Percentiles rank a stretch among this genome's conserved stretches.
phyloP scores from a whole-genome alignment of 2,888 invertebrate genomes.

The Norana najaformis region DNA sequence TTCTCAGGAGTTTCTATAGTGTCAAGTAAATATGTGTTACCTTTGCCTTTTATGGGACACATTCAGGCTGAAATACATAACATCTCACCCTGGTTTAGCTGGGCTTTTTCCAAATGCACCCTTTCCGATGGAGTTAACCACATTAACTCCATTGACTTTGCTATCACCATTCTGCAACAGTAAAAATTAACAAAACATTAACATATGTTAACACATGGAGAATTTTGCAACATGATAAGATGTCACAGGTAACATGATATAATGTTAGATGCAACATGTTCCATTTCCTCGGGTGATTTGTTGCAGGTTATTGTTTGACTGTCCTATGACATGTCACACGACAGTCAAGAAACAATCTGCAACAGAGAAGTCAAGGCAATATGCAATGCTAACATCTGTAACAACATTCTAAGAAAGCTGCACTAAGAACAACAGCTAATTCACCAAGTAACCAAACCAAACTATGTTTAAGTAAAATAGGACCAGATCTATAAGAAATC shows the following conservation, averaged over 20 bases:
- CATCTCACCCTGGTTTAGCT: constrained; percentile 25
- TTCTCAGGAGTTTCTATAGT: no score
- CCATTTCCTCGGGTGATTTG: no score
- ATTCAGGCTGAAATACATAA: neutral
- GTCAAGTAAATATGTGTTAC: neutral
- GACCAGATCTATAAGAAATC: no score
- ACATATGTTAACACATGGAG: neutral
- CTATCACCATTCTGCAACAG: constrained; percentile 23
- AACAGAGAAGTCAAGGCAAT: neutral
- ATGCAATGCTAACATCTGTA: neutral
- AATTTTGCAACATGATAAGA: neutral
- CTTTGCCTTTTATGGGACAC: neutral
- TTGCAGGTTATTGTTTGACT: no score
- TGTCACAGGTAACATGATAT: neutral
- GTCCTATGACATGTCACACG: no score
- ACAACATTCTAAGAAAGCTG: no score
- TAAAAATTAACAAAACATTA: neutral
- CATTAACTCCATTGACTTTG: neutral
- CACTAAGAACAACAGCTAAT: no score
- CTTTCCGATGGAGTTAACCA: constrained; percentile 10
- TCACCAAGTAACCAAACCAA: no score
- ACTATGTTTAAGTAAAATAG: no score
- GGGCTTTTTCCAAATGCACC: neutral
- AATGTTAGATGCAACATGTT: no score
- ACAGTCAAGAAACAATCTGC: neutral